Conservation (phyloP, 2,797 vertebrate genomes). For the Enteromius fasciolatus region DNA sequence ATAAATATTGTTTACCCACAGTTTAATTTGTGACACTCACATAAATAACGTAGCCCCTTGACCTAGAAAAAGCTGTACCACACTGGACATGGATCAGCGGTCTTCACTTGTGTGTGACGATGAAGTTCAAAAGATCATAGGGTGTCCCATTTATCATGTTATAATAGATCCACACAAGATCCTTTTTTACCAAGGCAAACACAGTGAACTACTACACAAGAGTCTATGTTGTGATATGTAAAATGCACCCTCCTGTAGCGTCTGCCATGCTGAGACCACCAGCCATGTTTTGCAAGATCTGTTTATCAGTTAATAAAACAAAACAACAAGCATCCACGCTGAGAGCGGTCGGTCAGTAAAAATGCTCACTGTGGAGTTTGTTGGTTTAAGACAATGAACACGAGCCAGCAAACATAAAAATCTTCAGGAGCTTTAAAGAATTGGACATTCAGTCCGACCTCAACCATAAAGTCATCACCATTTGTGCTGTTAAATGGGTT, state of each 20-base stretch:
- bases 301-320: not conserved
- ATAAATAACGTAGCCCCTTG: not conserved
- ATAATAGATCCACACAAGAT: not conserved
- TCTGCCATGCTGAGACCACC: not conserved
- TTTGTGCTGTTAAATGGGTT: not conserved
- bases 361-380: not conserved
- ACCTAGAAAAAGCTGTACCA: not conserved
- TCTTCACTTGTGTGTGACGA: not conserved
- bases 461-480: slow-evolving; percentile 19
- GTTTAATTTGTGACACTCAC: not conserved
- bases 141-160: not conserved
- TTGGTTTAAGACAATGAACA: not conserved
- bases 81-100: not conserved
- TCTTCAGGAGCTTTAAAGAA: not conserved
- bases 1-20: not conserved
- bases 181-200: not conserved
- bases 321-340: not conserved
- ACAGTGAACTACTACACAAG: not conserved
- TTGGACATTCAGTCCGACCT: not conserved
- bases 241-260: not conserved
- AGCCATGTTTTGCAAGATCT: not conserved
- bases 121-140: not conserved
- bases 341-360: not conserved
- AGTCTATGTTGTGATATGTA: not conserved
- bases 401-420: not conserved